Evolutionary conservation across 2,113 vertebrate species (phyloP), one percentile per base, ranked within the genome.

Genomic region (Nibea coibor): DNA sequence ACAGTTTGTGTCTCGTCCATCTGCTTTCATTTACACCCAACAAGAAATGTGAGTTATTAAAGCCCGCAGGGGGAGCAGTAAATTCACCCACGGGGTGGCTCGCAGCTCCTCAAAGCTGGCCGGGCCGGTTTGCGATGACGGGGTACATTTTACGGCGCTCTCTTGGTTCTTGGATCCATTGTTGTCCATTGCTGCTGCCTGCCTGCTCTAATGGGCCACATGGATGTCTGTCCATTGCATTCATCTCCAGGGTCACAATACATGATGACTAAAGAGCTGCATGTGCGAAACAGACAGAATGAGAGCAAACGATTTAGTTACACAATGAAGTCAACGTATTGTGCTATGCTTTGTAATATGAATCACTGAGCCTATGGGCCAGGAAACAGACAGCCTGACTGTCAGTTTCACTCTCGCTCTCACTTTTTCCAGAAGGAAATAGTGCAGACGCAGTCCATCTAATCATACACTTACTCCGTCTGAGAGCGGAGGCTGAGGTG

Each of bases 401-500:
- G 89, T 90, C 91, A 87, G 66, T 65, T 87, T 88, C 76, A 75
- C 85, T 90, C 86, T 72, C 51, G 3, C 82, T 65, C 84, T 89
- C 84, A 88, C 51, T 85, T 94, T 92, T 93, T 91, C 89, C 88
- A 90, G 81, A 82, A 87, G 89, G 90, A 90, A 93, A 84, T 42
- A 51, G 75, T 48, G 80, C 89, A 91, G 90, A 88, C 83, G 63
- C 73, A 74, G 62, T 85, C 82, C 79, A 70, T 89, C 83, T 82
- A 81, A 88, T 91, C 74, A 87, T 75, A 75, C 64, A 72, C 39
- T 76, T 67, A 31, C 83, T 85, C 91, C 79, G 64, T 81, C 89
- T 92, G 85, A 82, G 79, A 76, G 17, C 82, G 73, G 56, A 88
- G 84, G 79, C 39, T 43, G 82, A 88, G 82, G 83, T 89, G 88